Evolutionary conservation across 2,888 invertebrate species (phyloP), one percentile per base, ranked within the genome.

Genomic region (Lypha dubia): DNA sequence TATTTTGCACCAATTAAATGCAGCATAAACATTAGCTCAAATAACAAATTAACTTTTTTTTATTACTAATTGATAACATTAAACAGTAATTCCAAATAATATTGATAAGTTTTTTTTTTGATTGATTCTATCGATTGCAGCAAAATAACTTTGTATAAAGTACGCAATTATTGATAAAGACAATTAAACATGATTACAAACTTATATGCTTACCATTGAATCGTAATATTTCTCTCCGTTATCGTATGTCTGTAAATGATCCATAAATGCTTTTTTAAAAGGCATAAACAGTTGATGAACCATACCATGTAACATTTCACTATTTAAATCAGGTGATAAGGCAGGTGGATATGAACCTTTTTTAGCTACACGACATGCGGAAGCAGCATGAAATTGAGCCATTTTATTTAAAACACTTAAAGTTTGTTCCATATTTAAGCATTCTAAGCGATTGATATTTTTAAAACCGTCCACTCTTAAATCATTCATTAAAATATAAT

Each of bases 361-460:
- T 0, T 82, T 53, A 9, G 79, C 88, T 11, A 81, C 87, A 11
- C 87, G 86, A 17, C 85, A 86, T 5, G 90, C 92, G 0, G 89
- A 87, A 0, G 88, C 91, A 0, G 92, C 92, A 87, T 92, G 92
- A 74, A 89, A 91, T 77, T 91, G 88, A 2, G 92, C 91, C 71
- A 92, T 56, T 74, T 90, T 91, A 24, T 84, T 83, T 0, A 92
- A 86, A 0, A 88, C 90, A 5, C 88, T 56, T 60, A 90, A 83
- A 11, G 90, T 86, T 20, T 91, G 91, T 8, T 88, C 87, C 68
- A 90, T 49, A 53, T 91, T 87, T 0, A 92, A 84, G 22, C 92
- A 88, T 1, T 88, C 88, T 11, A 88, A 79, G 0, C 92, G 89
- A 87, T 91, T 89, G 0, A 86, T 82, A 76, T 90, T 92, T 32